Conservation (phyloP, 2,888 invertebrate species). For the Melipona beecheii region DNA sequence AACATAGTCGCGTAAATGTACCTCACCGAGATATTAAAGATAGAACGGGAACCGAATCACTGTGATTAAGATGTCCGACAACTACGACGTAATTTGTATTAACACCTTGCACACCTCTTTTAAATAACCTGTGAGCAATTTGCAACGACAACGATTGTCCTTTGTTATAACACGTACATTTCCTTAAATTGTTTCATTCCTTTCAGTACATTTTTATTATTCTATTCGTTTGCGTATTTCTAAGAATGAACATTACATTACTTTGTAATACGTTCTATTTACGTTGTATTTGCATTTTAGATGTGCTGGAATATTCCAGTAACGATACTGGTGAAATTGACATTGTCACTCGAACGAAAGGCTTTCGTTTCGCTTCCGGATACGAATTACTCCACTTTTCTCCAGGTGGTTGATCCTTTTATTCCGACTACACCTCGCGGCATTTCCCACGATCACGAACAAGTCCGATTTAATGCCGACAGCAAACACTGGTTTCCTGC, state of each 20-base stretch:
- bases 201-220: background rate
- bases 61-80: conserved; percentile 27
- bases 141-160: background rate
- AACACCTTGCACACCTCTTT: conserved; percentile 26
- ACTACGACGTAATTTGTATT: conserved; percentile 26
- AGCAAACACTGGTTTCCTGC: conserved; percentile 53
- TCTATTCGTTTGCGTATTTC: background rate
- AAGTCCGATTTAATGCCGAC: conserved; percentile 39
- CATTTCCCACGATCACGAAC: conserved; percentile 60
- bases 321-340: background rate
- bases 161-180: background rate
- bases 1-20: conserved; percentile 23
- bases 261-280: background rate
- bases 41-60: conserved; percentile 19
- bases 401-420: conserved; percentile 58
- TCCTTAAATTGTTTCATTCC: background rate
- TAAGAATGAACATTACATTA: background rate
- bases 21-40: conserved; percentile 26
- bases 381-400: conserved; percentile 41
- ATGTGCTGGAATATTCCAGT: background rate
- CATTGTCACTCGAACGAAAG: conserved; percentile 13
- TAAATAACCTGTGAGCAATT: background rate
- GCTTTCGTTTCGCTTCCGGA: conserved; percentile 23
- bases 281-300: background rate
- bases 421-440: conserved; percentile 35